Conservation (phyloP, 2,113 vertebrate genomes). For the Rutilus rutilus region DNA sequence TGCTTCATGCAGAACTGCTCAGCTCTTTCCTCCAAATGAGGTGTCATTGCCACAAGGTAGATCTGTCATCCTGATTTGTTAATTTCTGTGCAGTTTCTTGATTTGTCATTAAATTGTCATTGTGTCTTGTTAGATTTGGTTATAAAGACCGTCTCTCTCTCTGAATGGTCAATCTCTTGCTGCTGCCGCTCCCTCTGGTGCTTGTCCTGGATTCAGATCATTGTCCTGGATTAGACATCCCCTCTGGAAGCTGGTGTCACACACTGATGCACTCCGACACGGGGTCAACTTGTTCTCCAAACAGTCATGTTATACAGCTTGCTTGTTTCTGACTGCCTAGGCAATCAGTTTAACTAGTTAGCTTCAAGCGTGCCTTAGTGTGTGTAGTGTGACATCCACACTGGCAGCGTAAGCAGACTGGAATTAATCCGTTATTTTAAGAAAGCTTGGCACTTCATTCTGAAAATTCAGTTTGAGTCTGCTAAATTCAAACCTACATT, state of each 20-base stretch:
- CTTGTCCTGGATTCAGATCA: slow-evolving; percentile 14
- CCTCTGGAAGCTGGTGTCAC: slow-evolving; percentile 21
- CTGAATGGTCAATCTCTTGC: neutral
- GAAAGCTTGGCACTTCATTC: neutral
- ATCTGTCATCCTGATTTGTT: slow-evolving; percentile 22
- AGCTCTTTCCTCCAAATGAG: neutral
- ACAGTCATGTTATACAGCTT: neutral
- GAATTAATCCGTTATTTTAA: neutral
- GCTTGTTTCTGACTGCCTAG: slow-evolving; percentile 7
- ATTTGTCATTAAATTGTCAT: slow-evolving; percentile 20
- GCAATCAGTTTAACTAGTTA: slow-evolving; percentile 16
- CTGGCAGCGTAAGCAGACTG: neutral
- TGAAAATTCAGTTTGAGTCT: neutral
- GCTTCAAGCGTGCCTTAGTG: neutral
- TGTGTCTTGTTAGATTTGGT: slow-evolving; percentile 32
- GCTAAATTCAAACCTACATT: neutral
- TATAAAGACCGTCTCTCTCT: neutral
- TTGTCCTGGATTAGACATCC: slow-evolving; percentile 2
- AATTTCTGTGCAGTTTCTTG: slow-evolving; percentile 1
- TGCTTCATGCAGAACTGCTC: neutral
- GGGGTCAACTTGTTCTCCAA: slow-evolving; percentile 5
- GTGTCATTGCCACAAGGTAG: slow-evolving; percentile 24
- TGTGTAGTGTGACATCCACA: neutral
- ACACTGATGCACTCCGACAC: slow-evolving; percentile 18
- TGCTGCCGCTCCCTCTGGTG: neutral